Conservation (phyloP, 2,797 vertebrate genomes). For the Schizopygopsis malacanthus region DNA sequence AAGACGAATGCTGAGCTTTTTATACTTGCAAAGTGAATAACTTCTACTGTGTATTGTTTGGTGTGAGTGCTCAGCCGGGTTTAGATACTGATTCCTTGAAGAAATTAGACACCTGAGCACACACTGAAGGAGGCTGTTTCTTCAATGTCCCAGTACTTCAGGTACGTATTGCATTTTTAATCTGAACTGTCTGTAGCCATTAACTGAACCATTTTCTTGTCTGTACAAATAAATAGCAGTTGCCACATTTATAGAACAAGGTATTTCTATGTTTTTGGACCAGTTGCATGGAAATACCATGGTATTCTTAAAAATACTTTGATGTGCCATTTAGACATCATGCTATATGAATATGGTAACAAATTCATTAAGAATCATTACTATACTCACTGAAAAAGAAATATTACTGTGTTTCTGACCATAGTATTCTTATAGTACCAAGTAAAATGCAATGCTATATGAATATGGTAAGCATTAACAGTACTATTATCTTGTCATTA, state of each 20-base stretch:
- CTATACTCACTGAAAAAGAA: not conserved
- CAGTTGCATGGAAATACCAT: not conserved
- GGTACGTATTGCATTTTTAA: conserved; percentile 84
- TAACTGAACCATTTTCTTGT: conserved; percentile 72
- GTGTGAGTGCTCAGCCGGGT: conserved; percentile 31
- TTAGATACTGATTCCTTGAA: conserved; percentile 25
- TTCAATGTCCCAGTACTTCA: conserved; percentile 74
- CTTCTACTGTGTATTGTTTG: conserved; percentile 11
- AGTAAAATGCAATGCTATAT: not conserved
- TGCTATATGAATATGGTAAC: not conserved
- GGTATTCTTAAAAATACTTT: not conserved
- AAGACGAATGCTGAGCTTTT: conserved; percentile 35
- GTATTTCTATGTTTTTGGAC: not conserved
- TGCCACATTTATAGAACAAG: conserved; percentile 8
- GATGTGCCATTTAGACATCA: not conserved
- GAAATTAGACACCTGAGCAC: conserved; percentile 34
- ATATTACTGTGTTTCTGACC: not conserved
- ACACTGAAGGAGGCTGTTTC: conserved; percentile 36
- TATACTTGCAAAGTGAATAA: conserved; percentile 29
- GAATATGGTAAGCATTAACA: not conserved
- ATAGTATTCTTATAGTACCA: not conserved
- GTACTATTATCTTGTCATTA: not conserved
- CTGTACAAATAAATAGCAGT: conserved; percentile 57
- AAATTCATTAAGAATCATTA: not conserved
- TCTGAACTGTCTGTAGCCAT: conserved; percentile 80